Evolutionary conservation across 1,140 invertebrate species (phyloP).

Genomic region (Octopus bimaculoides): DNA sequence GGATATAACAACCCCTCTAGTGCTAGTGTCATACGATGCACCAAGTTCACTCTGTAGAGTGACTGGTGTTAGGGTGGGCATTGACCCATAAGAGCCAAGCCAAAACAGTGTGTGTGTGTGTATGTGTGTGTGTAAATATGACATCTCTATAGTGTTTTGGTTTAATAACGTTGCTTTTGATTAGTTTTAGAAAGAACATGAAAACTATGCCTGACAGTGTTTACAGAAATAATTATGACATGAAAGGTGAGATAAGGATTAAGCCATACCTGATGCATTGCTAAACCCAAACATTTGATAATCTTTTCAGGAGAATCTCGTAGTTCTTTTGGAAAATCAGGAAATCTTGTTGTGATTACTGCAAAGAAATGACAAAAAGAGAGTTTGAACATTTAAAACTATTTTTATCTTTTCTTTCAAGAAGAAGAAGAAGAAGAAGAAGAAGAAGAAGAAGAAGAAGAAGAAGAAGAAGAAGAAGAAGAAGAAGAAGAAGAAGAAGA

Average conservation of each 20-base stretch:
- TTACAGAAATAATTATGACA: not conserved
- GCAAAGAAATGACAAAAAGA: slow-evolving; percentile 32
- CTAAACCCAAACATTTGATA: slow-evolving; percentile 69
- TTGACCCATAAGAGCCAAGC: not conserved
- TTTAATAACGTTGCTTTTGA: not conserved
- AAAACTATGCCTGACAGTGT: not conserved
- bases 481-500: not conserved
- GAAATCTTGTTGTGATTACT: slow-evolving; percentile 62
- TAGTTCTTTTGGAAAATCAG: slow-evolving; percentile 66
- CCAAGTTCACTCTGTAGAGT: too few relatives aligned
- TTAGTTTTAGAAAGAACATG: not conserved
- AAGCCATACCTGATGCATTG: slow-evolving; percentile 68
- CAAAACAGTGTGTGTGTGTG: not conserved
- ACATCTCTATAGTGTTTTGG: not conserved
- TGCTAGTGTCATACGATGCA: too few relatives aligned
- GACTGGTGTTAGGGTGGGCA: too few relatives aligned
- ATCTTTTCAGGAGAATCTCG: slow-evolving; percentile 66
- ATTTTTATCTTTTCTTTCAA: not conserved
- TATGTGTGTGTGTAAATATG: not conserved
- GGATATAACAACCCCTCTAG: too few relatives aligned
- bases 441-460: not conserved
- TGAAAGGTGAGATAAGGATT: not conserved
- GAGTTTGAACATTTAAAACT: not conserved
- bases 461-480: not conserved
- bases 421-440: not conserved